phyloP scores from a whole-genome alignment of 2,113 vertebrate genomes.

The Cyprinodon variegatus region DNA sequence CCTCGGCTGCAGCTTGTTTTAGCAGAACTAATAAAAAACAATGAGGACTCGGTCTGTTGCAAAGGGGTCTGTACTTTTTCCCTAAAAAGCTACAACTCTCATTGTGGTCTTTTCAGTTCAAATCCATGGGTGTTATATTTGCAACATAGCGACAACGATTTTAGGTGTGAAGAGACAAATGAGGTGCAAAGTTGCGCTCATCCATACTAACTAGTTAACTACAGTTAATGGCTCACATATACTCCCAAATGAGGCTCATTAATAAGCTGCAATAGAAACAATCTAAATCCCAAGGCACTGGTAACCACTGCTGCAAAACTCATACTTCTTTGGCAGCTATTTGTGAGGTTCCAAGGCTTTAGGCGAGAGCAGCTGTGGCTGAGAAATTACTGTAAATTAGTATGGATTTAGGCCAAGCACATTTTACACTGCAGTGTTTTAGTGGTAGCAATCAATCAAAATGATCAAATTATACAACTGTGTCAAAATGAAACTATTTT shows the following conservation, averaged over 20 bases:
- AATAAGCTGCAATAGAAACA: slow-evolving; percentile 33
- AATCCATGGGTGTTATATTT: neutral
- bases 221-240: slow-evolving; percentile 29
- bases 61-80: slow-evolving; percentile 36
- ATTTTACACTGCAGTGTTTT: neutral
- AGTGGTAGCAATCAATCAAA: slow-evolving; percentile 14
- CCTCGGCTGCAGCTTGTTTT: slow-evolving; percentile 37
- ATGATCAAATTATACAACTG: neutral
- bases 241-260: slow-evolving; percentile 53
- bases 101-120: slow-evolving; percentile 9
- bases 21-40: slow-evolving; percentile 53
- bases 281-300: slow-evolving; percentile 6
- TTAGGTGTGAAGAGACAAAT: neutral
- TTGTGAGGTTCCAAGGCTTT: slow-evolving; percentile 10
- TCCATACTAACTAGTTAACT: slow-evolving; percentile 25
- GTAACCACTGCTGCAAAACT: slow-evolving; percentile 26
- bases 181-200: neutral
- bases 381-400: slow-evolving; percentile 11
- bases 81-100: slow-evolving; percentile 22
- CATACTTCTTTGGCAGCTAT: slow-evolving; percentile 24
- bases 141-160: neutral
- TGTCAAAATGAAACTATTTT: neutral
- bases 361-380: slow-evolving; percentile 19
- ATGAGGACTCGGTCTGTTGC: slow-evolving; percentile 48
- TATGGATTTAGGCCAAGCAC: slow-evolving; percentile 9